Evolutionary conservation across 1,140 invertebrate genomes (phyloP).

Genomic region (Panagrolaimus sp.): DNA sequence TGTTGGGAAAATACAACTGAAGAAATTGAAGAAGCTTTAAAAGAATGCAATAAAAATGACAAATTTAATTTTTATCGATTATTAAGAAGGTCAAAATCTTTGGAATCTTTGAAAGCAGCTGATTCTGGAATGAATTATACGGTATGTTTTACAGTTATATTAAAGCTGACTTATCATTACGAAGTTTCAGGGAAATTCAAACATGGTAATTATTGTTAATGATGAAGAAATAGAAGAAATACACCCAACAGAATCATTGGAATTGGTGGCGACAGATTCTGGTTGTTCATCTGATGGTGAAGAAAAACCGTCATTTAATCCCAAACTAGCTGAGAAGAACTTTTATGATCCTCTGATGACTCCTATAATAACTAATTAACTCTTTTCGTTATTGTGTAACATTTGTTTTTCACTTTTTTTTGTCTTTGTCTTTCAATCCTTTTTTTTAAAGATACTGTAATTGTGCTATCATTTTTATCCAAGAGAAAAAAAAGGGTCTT

Average conservation of each 20-base stretch:
- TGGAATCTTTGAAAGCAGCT: background rate
- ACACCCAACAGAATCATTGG: no score
- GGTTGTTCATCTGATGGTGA: slow-evolving; percentile 3
- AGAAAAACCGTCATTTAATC: no score
- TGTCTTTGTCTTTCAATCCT: no score
- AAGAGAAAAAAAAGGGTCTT: no score
- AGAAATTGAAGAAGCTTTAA: background rate
- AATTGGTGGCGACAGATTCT: background rate
- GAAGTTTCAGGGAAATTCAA: background rate
- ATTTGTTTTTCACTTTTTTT: no score
- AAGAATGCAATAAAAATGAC: no score
- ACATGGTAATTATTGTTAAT: background rate
- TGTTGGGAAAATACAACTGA: background rate
- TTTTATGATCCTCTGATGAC: no score
- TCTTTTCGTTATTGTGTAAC: no score
- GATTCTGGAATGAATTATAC: background rate
- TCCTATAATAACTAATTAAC: no score
- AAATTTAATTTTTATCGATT: background rate
- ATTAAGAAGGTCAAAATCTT: background rate
- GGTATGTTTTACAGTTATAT: background rate
- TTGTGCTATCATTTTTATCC: no score
- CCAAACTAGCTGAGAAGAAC: no score
- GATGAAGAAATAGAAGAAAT: background rate
- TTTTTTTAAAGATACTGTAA: no score
- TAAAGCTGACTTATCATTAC: background rate